Conservation (phyloP, 92 coral and sea anemone genomes). For the Muricea muricata region DNA sequence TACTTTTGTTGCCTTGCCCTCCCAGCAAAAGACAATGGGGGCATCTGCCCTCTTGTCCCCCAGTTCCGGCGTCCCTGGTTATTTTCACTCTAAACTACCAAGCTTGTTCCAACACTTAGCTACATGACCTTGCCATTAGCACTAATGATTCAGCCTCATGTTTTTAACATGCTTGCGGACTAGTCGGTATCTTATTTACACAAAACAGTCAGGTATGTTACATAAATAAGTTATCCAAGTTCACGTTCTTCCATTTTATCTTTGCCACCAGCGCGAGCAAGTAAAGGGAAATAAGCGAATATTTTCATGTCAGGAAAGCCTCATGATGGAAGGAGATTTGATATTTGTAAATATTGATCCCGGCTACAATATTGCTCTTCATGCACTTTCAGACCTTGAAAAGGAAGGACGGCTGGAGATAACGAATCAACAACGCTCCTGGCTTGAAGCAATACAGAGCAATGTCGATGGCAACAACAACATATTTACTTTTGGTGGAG, state of each 20-base stretch:
- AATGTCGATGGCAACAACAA: neutral
- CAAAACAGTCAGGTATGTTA: neutral
- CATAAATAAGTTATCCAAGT: neutral
- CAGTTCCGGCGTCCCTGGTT: too few relatives aligned
- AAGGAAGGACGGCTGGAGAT: constrained; percentile 31
- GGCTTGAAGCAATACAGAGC: constrained; percentile 48
- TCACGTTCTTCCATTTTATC: neutral
- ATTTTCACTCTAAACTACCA: too few relatives aligned
- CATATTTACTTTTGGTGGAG: constrained; percentile 29
- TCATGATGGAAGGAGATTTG: constrained; percentile 13
- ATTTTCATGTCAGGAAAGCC: too few relatives aligned
- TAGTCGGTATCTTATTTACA: neutral
- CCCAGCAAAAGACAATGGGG: too few relatives aligned
- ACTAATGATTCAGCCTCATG: too few relatives aligned
- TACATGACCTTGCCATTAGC: too few relatives aligned
- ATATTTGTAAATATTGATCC: constrained; percentile 58
- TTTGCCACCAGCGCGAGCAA: too few relatives aligned
- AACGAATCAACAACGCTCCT: neutral
- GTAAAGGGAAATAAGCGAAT: too few relatives aligned
- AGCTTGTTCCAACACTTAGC: too few relatives aligned
- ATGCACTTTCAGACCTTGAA: constrained; percentile 1
- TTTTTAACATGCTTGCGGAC: too few relatives aligned
- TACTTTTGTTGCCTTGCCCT: too few relatives aligned
- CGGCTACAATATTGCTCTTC: constrained; percentile 37
- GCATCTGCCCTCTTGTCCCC: too few relatives aligned